Percentiles rank a stretch among this genome's conserved stretches.
phyloP scores from a whole-genome alignment of 2,113 vertebrate species.

The Plestiodon gilberti region DNA sequence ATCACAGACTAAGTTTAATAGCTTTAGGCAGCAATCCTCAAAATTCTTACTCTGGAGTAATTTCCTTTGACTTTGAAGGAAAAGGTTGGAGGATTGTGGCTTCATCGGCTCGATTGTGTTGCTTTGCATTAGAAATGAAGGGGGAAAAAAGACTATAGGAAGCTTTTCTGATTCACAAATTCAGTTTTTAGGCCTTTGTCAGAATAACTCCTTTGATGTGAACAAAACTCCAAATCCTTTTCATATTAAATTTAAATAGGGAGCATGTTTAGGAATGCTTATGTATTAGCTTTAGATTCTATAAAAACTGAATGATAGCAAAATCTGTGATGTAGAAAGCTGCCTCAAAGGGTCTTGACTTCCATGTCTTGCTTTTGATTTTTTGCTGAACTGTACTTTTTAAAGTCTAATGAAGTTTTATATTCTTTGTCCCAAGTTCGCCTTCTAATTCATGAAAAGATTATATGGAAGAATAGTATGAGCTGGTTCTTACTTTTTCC shows the following conservation, averaged over 20 bases:
- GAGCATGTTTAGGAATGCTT: conserved; percentile 42
- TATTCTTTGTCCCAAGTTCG: conserved; percentile 6
- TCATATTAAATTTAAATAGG: conserved; percentile 62
- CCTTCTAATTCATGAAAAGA: neutral
- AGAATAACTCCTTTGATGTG: conserved; percentile 70
- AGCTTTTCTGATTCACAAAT: conserved; percentile 72
- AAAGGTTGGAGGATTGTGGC: neutral
- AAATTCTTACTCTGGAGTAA: neutral
- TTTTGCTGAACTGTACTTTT: conserved; percentile 42
- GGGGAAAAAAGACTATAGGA: conserved; percentile 60
- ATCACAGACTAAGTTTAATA: conserved; percentile 63
- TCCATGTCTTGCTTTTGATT: conserved; percentile 51
- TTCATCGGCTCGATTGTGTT: conserved; percentile 44
- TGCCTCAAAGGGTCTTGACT: conserved; percentile 40
- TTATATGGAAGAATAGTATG: neutral
- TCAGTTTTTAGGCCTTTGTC: conserved; percentile 70
- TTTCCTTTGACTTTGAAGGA: conserved; percentile 14
- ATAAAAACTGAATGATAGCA: conserved; percentile 41
- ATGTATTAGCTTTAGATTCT: conserved; percentile 37
- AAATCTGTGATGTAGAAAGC: neutral
- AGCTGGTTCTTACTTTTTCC: neutral
- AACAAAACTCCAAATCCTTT: conserved; percentile 65
- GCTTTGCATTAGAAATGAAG: conserved; percentile 50
- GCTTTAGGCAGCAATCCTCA: neutral
- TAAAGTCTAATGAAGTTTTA: neutral